phyloP scores from a whole-genome alignment of 2,888 invertebrate species.

The Daptonema setosum region DNA sequence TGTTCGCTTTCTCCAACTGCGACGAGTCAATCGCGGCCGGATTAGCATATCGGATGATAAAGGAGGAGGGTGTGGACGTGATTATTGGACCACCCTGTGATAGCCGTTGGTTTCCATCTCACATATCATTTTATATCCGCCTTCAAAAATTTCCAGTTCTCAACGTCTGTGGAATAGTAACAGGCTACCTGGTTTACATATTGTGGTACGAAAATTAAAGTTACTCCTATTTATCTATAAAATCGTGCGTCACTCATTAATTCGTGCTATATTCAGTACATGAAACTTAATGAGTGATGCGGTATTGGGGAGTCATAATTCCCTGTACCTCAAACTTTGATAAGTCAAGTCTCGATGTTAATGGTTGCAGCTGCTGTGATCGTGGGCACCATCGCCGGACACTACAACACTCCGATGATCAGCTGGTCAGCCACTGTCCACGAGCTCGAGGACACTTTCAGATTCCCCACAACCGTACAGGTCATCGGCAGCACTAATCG shows the following conservation, averaged over 20 bases:
- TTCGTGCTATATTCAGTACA: too few species aligned
- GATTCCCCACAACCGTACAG: neutral
- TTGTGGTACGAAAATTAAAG: too few species aligned
- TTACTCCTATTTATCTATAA: too few species aligned
- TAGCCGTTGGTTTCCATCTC: neutral
- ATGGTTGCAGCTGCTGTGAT: neutral
- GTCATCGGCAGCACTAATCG: neutral
- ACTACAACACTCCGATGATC: slow-evolving; percentile 5
- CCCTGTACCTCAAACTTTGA: too few species aligned
- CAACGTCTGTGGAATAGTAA: too few species aligned
- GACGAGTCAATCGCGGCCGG: slow-evolving; percentile 3
- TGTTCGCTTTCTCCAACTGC: slow-evolving; percentile 3
- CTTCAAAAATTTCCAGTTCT: neutral
- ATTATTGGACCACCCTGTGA: slow-evolving; percentile 2
- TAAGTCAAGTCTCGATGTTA: too few species aligned
- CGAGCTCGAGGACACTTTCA: neutral
- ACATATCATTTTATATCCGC: neutral
- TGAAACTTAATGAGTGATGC: too few species aligned
- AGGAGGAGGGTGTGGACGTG: slow-evolving; percentile 1
- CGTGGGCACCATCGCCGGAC: neutral
- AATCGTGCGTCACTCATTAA: too few species aligned
- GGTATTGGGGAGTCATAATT: too few species aligned
- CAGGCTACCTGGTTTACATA: too few species aligned
- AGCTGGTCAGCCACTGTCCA: slow-evolving; percentile 4
- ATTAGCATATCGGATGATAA: neutral